Evolutionary conservation across 2,113 vertebrate species (phyloP), one percentile per base, ranked within the genome.

Genomic region (Cichladusa arquata): DNA sequence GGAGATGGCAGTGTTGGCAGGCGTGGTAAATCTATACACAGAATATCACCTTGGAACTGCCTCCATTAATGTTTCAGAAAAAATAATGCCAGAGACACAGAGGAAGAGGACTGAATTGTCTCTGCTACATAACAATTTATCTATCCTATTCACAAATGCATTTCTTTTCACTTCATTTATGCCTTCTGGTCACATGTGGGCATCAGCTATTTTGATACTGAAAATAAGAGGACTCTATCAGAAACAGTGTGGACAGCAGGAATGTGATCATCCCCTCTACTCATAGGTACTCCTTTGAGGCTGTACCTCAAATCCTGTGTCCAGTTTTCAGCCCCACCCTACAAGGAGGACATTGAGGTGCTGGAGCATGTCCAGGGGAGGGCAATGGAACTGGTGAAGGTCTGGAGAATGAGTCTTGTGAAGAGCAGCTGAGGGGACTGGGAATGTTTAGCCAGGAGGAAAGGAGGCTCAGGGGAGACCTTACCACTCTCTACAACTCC

Each of bases 181-280:
- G 36, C 36, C 33, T 91, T 93, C 36, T 70, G 18, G 6, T 53
- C 62, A 74, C 14, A 9, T 9, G 4, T 60, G 18, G 88, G 45
- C 67, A 44, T 29, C 19, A 33, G 4, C 5, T 80, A 19, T 50
- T 86, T 91, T 74, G 33, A 50, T 44, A 62, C n/a, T 18, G 29
- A 81, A 84, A 74, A 51, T 48, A 47, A 44, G 40, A 74, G 34
- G 17, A 31, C 4, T 66, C 8, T 10, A 9, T 42, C 23, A 60
- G 38, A 61, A 86, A 25, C 3, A 20, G 4, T 4, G 31, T 19
- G 18, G 24, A 28, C 42, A 83, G 40, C 53, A 64, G 28, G 7
- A 24, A 48, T 13, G 11, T 6, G 0, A 53, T 13, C 2, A 2
- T 28, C 0, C 8, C 22, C 34, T 40, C 6, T 9, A 40, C 16